Conservation (phyloP, 2,888 invertebrate genomes). For the Oxyteleia sp. region DNA sequence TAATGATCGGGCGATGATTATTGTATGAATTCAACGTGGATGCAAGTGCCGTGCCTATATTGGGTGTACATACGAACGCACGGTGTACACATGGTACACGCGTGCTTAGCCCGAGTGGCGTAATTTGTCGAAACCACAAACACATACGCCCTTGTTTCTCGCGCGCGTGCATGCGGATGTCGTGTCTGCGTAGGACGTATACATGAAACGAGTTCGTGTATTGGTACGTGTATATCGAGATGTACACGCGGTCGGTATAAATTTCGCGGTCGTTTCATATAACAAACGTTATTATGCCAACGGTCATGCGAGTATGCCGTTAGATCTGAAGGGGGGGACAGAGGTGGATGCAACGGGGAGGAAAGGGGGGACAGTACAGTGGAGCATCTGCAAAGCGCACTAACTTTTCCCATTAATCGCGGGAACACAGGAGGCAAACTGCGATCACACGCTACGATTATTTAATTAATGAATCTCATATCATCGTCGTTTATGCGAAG, state of each 20-base stretch:
- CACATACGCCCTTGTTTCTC: conserved; percentile 63
- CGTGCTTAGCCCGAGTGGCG: conserved; percentile 68
- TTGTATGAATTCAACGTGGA: conserved; percentile 51
- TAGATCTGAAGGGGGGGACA: conserved; percentile 47
- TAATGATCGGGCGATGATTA: conserved; percentile 63
- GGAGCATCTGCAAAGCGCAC: too few relatives aligned
- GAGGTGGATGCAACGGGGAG: too few relatives aligned
- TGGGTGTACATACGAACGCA: conserved; percentile 47
- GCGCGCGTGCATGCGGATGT: conserved; percentile 64
- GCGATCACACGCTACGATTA: too few relatives aligned
- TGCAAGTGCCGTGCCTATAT: conserved; percentile 35
- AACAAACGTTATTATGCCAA: conserved; percentile 75
- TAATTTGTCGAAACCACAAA: conserved; percentile 69
- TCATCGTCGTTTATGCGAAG: too few relatives aligned
- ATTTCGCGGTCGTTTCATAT: conserved; percentile 74
- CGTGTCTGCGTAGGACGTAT: conserved; percentile 64
- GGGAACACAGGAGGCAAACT: too few relatives aligned
- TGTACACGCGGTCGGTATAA: conserved; percentile 74
- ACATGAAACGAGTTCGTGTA: conserved; percentile 64
- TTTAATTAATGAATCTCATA: too few relatives aligned
- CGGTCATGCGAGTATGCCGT: conserved; percentile 71
- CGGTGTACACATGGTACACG: conserved; percentile 62
- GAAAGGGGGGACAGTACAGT: too few relatives aligned
- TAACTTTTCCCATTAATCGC: too few relatives aligned
- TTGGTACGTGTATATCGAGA: conserved; percentile 71